These are phyloP conservation scores for Drosophila tani DNA, from an alignment of 1,140 invertebrate genomes.

Conservation along the genomic window DNA sequence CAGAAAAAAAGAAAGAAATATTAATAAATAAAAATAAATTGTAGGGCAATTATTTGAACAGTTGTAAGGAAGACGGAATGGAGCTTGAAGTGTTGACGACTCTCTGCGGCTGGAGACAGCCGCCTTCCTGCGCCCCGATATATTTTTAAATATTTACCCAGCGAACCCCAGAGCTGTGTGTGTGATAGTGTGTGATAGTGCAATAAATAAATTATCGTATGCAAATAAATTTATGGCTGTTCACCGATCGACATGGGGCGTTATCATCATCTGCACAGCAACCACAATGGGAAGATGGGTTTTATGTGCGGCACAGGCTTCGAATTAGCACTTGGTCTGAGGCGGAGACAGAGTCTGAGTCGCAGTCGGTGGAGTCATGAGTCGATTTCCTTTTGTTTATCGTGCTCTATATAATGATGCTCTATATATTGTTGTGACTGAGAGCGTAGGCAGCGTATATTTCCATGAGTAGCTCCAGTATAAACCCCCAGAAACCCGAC, in stretches of 20 bases:
- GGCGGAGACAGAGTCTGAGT: neutral
- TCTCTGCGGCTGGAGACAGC: conserved; percentile 8
- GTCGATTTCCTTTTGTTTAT: conserved; percentile 39
- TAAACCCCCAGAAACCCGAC: neutral
- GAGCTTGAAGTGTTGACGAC: conserved; percentile 43
- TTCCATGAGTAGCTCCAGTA: too few species aligned
- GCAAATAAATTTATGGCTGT: conserved; percentile 77
- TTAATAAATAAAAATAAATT: conserved; percentile 56
- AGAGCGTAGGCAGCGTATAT: neutral
- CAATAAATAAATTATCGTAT: conserved; percentile 81
- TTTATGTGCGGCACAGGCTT: conserved; percentile 70
- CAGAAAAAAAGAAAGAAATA: conserved; percentile 42
- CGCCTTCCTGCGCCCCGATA: neutral
- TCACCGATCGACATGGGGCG: conserved; percentile 30
- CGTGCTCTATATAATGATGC: conserved; percentile 5
- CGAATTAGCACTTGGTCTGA: conserved; percentile 61
- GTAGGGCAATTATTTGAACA: conserved; percentile 63
- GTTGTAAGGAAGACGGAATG: conserved; percentile 72
- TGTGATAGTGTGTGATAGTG: conserved; percentile 38
- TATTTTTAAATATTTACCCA: conserved; percentile 57
- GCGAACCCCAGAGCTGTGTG: neutral
- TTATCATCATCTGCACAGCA: conserved; percentile 64
- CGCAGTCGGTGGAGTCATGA: conserved; percentile 3
- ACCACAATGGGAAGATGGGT: conserved; percentile 19
- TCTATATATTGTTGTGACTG: conserved; percentile 11